Conservation (phyloP, 1,140 invertebrate genomes). For the Scylla paramamosain region DNA sequence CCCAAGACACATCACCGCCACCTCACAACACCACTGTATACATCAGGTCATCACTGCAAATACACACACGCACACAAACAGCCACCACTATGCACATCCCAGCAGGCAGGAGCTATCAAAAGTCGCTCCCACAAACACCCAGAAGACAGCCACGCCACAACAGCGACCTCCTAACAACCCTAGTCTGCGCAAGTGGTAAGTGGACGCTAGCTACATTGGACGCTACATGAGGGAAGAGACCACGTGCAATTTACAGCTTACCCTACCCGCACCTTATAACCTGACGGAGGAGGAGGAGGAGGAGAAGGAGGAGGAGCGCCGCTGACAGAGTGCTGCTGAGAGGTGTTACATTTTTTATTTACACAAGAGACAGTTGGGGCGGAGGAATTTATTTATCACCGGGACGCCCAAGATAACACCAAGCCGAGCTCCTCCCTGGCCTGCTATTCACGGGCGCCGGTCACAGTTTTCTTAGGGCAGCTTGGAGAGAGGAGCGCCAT, state of each 20-base stretch:
- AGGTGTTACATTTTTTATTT: slow-evolving; percentile 24
- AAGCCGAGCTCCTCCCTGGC: neutral
- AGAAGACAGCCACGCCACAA: neutral
- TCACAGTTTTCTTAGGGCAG: slow-evolving; percentile 68
- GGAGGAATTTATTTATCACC: slow-evolving; percentile 47
- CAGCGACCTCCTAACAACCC: neutral
- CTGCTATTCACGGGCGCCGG: neutral
- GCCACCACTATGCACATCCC: neutral
- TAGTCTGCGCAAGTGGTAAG: neutral
- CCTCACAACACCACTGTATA: neutral
- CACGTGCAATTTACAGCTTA: neutral
- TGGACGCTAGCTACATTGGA: neutral
- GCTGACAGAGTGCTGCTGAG: neutral
- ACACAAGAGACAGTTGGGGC: neutral
- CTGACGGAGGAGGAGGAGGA: neutral
- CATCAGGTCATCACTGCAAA: neutral
- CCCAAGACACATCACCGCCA: neutral
- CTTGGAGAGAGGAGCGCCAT: slow-evolving; percentile 50
- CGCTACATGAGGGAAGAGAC: neutral
- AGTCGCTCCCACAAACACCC: neutral
- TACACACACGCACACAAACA: neutral
- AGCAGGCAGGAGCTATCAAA: neutral
- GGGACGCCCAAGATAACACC: slow-evolving; percentile 29
- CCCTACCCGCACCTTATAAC: neutral
- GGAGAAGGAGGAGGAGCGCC: neutral